Percentiles rank a stretch among this genome's conserved stretches.
Conservation (phyloP, 1,140 invertebrate species). For the Drosophila sp. region DNA sequence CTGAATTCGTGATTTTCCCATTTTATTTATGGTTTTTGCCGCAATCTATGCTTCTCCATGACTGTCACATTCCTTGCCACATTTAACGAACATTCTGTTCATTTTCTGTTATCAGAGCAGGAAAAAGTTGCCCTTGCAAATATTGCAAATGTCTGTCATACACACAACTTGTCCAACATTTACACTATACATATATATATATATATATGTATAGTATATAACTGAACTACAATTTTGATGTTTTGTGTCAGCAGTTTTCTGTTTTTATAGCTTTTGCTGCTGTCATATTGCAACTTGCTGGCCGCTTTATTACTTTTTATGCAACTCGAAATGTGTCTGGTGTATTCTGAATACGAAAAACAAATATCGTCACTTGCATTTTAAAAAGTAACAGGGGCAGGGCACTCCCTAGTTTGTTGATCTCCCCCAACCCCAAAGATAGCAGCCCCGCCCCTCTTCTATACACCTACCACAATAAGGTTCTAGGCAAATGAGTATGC, state of each 20-base stretch:
- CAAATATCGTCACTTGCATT: conserved; percentile 37
- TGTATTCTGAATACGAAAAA: conserved; percentile 41
- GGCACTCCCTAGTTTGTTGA: conserved; percentile 51
- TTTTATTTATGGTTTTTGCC: not conserved
- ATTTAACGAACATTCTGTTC: not conserved
- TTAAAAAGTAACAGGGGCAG: conserved; percentile 26
- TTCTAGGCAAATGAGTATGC: not conserved
- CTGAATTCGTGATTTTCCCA: not conserved
- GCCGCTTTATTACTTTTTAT: conserved; percentile 50
- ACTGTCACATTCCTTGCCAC: not conserved
- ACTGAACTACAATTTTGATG: conserved; percentile 47
- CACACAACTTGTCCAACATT: not conserved
- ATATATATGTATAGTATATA: conserved; percentile 8
- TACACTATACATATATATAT: not conserved
- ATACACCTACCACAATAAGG: not conserved
- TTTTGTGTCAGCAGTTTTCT: conserved; percentile 37
- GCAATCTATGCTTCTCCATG: not conserved
- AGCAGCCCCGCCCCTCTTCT: not conserved
- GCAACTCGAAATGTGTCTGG: conserved; percentile 42
- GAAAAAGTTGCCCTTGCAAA: not conserved
- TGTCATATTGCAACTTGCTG: conserved; percentile 31
- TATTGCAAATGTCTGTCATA: not conserved
- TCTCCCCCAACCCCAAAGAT: conserved; percentile 7
- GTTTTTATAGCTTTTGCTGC: conserved; percentile 37
- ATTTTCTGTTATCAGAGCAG: not conserved